Percentiles rank a stretch among this genome's conserved stretches.
These are phyloP conservation scores for Prolemur simus DNA, from an alignment of 2,113 vertebrate species.

Conservation along the genomic window DNA sequence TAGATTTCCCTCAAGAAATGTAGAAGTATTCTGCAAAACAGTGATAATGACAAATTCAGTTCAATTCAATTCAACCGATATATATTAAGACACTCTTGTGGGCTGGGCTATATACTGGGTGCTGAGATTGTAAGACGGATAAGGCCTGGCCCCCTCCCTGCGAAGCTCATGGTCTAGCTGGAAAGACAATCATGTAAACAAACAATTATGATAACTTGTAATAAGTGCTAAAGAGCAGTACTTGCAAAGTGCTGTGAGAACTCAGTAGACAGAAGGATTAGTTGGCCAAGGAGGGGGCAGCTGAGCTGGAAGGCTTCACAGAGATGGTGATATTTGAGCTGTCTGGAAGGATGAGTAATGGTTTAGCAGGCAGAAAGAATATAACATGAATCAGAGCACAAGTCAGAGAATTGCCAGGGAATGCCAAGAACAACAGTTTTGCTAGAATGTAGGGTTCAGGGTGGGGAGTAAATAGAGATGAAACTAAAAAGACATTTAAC, in stretches of 20 bases:
- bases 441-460: background rate
- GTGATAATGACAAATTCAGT: background rate
- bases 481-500: background rate
- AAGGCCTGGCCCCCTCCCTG: conserved; percentile 43
- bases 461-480: background rate
- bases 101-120: background rate
- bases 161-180: conserved; percentile 23
- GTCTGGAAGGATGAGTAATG: conserved; percentile 46
- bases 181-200: conserved; percentile 63
- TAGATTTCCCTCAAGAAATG: background rate
- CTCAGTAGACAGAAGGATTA: conserved; percentile 63
- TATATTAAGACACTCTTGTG: background rate
- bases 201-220: conserved; percentile 65
- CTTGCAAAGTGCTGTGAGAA: conserved; percentile 50
- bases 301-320: conserved; percentile 4
- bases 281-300: background rate
- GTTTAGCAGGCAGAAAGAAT: conserved; percentile 23
- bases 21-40: conserved; percentile 28
- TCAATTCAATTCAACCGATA: background rate
- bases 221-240: conserved; percentile 53
- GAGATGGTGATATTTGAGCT: conserved; percentile 56
- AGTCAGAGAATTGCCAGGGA: conserved; percentile 10
- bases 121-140: background rate
- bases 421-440: conserved; percentile 41
- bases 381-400: conserved; percentile 32